phyloP scores from a whole-genome alignment of 2,113 vertebrate genomes.

The Chascanopsetta lugubris region DNA sequence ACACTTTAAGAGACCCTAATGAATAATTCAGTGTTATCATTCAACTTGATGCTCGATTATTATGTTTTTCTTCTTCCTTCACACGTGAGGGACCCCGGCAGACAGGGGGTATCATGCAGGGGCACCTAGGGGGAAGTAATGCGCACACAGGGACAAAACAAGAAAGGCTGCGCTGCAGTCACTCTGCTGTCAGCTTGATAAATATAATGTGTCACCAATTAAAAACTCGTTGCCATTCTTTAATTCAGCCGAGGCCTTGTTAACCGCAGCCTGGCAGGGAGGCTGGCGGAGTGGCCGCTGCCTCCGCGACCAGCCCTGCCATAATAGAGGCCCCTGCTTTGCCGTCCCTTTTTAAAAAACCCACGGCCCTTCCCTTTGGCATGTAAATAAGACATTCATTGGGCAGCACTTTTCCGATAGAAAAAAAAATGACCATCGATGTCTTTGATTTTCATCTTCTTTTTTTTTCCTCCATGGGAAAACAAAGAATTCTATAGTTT shows the following conservation, averaged over 20 bases:
- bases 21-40: constrained; percentile 96
- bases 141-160: constrained; percentile 85
- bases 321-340: constrained; percentile 83
- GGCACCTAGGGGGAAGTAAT: constrained; percentile 84
- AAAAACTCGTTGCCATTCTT: constrained; percentile 92
- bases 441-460: constrained; percentile 91
- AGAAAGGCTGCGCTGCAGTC: constrained; percentile 81
- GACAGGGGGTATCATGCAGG: constrained; percentile 78
- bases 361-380: constrained; percentile 83
- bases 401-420: constrained; percentile 83
- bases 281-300: constrained; percentile 74
- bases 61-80: constrained; percentile 86
- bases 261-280: constrained; percentile 87
- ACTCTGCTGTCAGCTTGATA: constrained; percentile 91
- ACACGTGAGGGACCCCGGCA: constrained; percentile 81
- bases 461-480: constrained; percentile 71
- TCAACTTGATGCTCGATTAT: constrained; percentile 82
- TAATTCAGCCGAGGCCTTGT: constrained; percentile 88
- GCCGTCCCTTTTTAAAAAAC: constrained; percentile 87
- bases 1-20: constrained; percentile 85
- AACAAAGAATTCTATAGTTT: constrained; percentile 91
- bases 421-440: constrained; percentile 92
- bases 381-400: constrained; percentile 96
- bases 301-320: constrained; percentile 82
- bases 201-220: constrained; percentile 98